Conservation (phyloP, 2,888 invertebrate species). For the Melieria picta region DNA sequence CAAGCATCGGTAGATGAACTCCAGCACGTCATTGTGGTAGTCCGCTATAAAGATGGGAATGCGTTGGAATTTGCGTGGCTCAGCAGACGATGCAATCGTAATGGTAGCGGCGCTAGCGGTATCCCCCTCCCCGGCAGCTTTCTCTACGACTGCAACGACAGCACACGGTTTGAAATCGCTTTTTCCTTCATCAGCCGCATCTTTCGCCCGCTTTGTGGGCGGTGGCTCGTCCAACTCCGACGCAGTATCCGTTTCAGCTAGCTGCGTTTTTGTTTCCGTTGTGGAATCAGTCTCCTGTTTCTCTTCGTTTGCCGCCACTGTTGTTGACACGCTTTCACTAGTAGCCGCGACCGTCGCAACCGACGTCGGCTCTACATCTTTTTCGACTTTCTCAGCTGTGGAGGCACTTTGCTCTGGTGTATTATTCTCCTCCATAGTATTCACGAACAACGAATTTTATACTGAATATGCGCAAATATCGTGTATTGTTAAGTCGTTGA, state of each 20-base stretch:
- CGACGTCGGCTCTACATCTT: not conserved
- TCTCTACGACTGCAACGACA: not conserved
- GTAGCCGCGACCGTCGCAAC: conserved; percentile 1
- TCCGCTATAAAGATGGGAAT: conserved; percentile 82
- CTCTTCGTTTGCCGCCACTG: not conserved
- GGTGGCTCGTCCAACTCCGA: conserved; percentile 2
- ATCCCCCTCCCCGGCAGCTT: conserved; percentile 13
- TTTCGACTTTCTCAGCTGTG: not conserved
- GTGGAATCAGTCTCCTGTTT: not conserved
- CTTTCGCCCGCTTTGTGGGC: conserved; percentile 17
- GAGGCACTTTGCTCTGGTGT: conserved; percentile 1
- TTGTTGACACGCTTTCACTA: conserved; percentile 26
- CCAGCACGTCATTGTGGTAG: conserved; percentile 81
- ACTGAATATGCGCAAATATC: too few relatives aligned
- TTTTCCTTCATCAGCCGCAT: not conserved
- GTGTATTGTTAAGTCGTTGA: too few relatives aligned
- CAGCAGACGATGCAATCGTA: conserved; percentile 7
- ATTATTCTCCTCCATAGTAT: conserved; percentile 1
- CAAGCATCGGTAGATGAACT: conserved; percentile 81
- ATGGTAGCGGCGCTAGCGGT: conserved; percentile 15
- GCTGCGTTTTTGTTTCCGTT: not conserved
- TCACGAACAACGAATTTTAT: too few relatives aligned
- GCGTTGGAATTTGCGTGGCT: conserved; percentile 63
- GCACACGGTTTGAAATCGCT: not conserved
- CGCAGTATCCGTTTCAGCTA: not conserved